These are phyloP conservation scores for Ephestia elutella DNA, from an alignment of 1,140 invertebrate species.

Conservation along the genomic window DNA sequence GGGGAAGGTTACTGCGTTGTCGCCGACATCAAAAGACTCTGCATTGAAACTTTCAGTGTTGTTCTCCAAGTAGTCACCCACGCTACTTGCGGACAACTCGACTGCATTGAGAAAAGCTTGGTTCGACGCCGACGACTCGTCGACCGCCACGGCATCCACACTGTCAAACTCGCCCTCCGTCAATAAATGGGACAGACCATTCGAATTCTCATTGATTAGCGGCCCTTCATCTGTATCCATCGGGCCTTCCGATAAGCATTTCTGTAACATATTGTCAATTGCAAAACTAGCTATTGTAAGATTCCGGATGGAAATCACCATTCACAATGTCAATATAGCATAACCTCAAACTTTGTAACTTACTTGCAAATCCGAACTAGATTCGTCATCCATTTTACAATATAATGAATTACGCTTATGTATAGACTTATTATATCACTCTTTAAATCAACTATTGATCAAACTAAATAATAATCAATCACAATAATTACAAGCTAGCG, in stretches of 20 bases:
- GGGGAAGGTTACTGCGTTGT: constrained; percentile 59
- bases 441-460: too few species aligned
- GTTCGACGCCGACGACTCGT: constrained; percentile 63
- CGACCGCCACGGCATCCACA: constrained; percentile 54
- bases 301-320: constrained; percentile 9
- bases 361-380: constrained; percentile 58
- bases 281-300: background rate
- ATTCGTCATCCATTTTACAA: constrained; percentile 56
- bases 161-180: constrained; percentile 64
- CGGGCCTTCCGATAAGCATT: constrained; percentile 48
- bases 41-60: constrained; percentile 55
- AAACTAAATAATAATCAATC: too few species aligned
- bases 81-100: constrained; percentile 56
- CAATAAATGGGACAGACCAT: constrained; percentile 59
- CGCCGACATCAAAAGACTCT: constrained; percentile 62
- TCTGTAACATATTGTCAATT: constrained; percentile 37
- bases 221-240: constrained; percentile 67
- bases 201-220: constrained; percentile 65
- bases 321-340: constrained; percentile 9
- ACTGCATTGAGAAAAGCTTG: constrained; percentile 64
- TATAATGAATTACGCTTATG: background rate
- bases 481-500: too few species aligned
- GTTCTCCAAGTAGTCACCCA: constrained; percentile 60
- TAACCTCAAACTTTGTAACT: constrained; percentile 38
- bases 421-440: too few species aligned